Conservation (phyloP, 2,113 vertebrate genomes). For the Beaufortia kweichowensis region DNA sequence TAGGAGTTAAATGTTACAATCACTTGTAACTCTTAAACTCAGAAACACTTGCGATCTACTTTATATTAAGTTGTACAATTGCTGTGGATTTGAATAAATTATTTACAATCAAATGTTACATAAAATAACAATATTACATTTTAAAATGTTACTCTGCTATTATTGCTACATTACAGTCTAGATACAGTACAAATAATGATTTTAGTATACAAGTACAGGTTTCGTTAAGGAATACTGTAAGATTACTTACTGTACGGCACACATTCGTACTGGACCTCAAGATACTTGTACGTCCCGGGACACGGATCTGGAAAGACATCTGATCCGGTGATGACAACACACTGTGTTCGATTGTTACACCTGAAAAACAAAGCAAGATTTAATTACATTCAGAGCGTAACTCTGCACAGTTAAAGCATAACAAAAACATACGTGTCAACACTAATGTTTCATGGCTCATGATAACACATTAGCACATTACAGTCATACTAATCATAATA, state of each 20-base stretch:
- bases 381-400: slow-evolving; percentile 30
- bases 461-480: neutral
- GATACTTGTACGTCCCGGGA: slow-evolving; percentile 99
- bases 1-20: neutral
- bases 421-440: neutral
- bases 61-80: neutral
- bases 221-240: neutral
- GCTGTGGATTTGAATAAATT: neutral
- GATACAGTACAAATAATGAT: neutral
- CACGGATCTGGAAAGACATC: slow-evolving; percentile 99
- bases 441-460: neutral
- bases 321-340: slow-evolving; percentile 97
- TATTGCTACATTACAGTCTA: neutral
- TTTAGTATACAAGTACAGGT: neutral
- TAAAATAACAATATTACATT: neutral
- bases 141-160: neutral
- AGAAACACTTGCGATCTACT: neutral
- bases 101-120: neutral
- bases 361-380: slow-evolving; percentile 79
- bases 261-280: slow-evolving; percentile 99
- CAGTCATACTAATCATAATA: neutral
- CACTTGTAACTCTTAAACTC: no score
- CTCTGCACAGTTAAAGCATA: neutral
- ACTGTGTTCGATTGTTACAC: slow-evolving; percentile 99
- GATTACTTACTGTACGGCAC: slow-evolving; percentile 99